Base-by-base conservation (phyloP, 2,888 invertebrate genomes). In the Drosophila acutilabella region DNA sequence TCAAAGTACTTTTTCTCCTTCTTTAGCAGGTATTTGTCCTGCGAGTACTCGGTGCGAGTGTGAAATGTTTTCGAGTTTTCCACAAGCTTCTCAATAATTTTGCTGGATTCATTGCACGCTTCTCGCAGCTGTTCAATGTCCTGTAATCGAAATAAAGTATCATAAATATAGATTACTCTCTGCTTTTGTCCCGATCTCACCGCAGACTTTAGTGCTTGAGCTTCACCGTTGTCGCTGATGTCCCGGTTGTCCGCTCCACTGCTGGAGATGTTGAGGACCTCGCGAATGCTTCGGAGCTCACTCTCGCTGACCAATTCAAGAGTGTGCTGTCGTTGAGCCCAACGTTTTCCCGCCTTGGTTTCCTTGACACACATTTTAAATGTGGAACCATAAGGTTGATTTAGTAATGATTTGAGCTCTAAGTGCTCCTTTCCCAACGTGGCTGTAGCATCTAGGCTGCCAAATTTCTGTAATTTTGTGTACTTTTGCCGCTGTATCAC, bases 1-100 rank as follows among this genome's bases (percentile, higher is more conserved):
- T 96, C 96, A 90, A 95, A 96, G 92, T 98, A 99, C 92, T 99
- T 99, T 83, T 96, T 96, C 87, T 97, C 97, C 92, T 99, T 99
- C 91, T 99, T 99, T 85, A 96, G 96, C 45, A 99, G 94, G 92
- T 99, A 99, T 91, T 99, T 99, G 81, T 97, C 97, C 92, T 99
- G 97, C 0, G 97, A 96, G 92, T 96, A 99, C 88, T 96, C 97
- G 0, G 98, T 99, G 93, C 98, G 98, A 61, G 95, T 94, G 40
- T 94, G 94, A 92, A 99, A 99, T 0, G 98, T 98, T 78, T 95
- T 96, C 14, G 98, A 99, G 91, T 98, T 98, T 71, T 96, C 96
- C 53, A 99, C 96, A 13, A 99, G 93, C 59, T 96, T 96, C 71
- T 95, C 96, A 5, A 99, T 95, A 76, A 99, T 97, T 88, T 96